These are phyloP conservation scores for Cacoxenus indagator DNA, from an alignment of 2,888 invertebrate species.

Conservation along the genomic window DNA sequence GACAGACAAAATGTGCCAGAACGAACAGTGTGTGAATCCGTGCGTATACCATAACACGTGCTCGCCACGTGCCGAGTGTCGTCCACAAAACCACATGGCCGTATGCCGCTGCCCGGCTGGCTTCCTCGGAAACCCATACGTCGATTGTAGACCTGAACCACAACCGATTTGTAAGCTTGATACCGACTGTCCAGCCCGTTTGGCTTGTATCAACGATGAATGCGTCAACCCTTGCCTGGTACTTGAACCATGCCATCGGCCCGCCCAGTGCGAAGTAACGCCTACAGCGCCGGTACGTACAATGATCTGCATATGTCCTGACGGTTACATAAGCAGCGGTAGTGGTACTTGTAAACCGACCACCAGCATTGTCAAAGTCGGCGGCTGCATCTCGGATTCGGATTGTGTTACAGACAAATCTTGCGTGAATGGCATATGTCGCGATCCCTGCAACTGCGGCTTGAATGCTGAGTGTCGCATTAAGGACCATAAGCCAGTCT, in stretches of 20 bases:
- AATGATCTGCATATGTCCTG: constrained; percentile 91
- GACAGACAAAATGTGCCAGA: constrained; percentile 85
- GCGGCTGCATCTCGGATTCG: constrained; percentile 81
- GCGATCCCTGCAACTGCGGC: constrained; percentile 88
- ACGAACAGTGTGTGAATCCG: constrained; percentile 88
- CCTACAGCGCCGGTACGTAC: constrained; percentile 87
- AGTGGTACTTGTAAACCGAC: constrained; percentile 84
- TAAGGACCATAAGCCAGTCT: constrained; percentile 87
- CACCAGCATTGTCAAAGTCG: constrained; percentile 75
- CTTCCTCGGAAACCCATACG: constrained; percentile 84
- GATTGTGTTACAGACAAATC: constrained; percentile 85
- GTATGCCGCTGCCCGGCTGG: constrained; percentile 87
- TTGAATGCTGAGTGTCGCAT: constrained; percentile 87
- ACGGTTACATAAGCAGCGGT: constrained; percentile 88
- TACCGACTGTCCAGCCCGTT: constrained; percentile 83
- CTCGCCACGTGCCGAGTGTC: constrained; percentile 83
- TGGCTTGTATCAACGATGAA: constrained; percentile 85
- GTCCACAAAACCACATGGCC: constrained; percentile 84
- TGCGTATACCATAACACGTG: constrained; percentile 85
- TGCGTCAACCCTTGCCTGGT: constrained; percentile 87
- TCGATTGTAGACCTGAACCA: constrained; percentile 82
- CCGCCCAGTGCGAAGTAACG: constrained; percentile 85
- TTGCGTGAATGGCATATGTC: constrained; percentile 85
- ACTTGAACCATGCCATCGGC: constrained; percentile 83
- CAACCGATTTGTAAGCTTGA: constrained; percentile 85